Evolutionary conservation across 2,797 vertebrate genomes (phyloP), one percentile per base, ranked within the genome.

Genomic region (Lithobates pipiens): DNA sequence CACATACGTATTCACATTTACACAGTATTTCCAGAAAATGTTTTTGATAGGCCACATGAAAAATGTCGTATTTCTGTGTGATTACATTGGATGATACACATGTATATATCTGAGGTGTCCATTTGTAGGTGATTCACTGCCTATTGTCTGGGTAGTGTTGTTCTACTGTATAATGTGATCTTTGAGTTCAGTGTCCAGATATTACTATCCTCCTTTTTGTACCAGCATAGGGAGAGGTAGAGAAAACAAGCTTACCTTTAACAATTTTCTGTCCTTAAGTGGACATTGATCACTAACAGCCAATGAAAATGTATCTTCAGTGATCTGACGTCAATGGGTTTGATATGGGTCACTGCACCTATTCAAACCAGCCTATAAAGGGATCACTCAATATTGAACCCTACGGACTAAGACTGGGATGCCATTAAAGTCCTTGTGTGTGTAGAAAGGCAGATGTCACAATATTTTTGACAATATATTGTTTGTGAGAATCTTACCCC

Each of bases 1-100:
- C 79, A 77, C 75, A 86, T 72, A 77, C 74, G 9, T 74, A 67
- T 85, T 50, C 76, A 42, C 83, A 72, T 78, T 65, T 85, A 61
- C 76, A 85, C 84, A 42, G 61, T 71, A 34, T 86, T 7, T 27
- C 70, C 67, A 81, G 34, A 69, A 32, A 7, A 77, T 76, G 29
- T 80, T 71, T 72, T 42, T 39, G 32, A 61, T 80, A 81, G 79
- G 79, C 79, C 79, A 72, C 79, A 16, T 50, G 69, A 76, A 50
- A 75, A 85, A 85, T 18, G 3, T 23, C 15, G 23, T 54, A 75
- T 84, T 78, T 36, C 18, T 57, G 25, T 78, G 71, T 21, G 32
- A 67, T 71, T 71, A 61, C 61, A 29, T n/a, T 61, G 29, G 34
- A 76, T 83, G 74, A 29, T 13, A 70, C 3, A 75, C 54, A 65